Conservation (phyloP, 2,113 vertebrate species). For the Macrotis lagotis region DNA sequence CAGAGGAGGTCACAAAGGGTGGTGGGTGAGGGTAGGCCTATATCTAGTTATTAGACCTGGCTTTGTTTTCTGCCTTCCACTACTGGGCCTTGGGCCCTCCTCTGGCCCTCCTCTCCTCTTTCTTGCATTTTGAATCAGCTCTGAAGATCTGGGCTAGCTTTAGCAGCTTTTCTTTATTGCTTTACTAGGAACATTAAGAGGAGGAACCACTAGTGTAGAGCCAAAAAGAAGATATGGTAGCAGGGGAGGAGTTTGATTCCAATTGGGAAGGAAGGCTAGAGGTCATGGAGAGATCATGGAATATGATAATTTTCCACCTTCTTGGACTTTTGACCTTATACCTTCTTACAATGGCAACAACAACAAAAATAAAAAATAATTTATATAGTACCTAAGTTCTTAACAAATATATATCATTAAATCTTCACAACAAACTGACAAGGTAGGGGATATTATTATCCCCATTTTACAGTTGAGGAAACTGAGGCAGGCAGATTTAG, state of each 20-base stretch:
- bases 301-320: background rate
- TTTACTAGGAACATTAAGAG: background rate
- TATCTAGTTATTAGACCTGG: background rate
- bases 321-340: background rate
- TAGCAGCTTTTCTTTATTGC: slow-evolving; percentile 18
- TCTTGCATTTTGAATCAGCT: slow-evolving; percentile 12
- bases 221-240: background rate
- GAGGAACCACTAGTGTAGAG: background rate
- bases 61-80: background rate
- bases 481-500: too few relatives aligned
- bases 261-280: background rate
- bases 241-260: background rate
- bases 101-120: background rate
- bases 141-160: background rate
- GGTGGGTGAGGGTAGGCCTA: background rate
- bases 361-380: background rate
- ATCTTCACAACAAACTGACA: too few relatives aligned
- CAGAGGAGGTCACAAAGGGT: background rate
- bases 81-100: background rate
- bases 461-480: too few relatives aligned
- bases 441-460: too few relatives aligned
- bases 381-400: background rate
- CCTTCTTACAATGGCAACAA: slow-evolving; percentile 23
- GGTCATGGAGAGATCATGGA: background rate
- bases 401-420: too few relatives aligned